A percentile compares a stretch with the other conserved stretches of the same genome.
These are phyloP conservation scores for Tetragonula carbonaria DNA, from an alignment of 2,888 invertebrate genomes.

Conservation along the genomic window DNA sequence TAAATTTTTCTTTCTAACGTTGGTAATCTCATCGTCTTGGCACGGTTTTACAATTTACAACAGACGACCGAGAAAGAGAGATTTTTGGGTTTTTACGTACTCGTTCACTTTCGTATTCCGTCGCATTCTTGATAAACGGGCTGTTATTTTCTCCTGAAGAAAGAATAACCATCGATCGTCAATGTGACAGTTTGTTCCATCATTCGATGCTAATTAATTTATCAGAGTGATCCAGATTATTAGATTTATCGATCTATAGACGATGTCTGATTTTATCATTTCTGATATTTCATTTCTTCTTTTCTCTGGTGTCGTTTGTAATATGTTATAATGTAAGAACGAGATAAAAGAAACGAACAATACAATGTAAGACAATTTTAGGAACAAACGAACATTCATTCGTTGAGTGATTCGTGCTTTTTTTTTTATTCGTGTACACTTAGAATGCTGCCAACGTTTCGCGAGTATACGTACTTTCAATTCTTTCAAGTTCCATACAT, in stretches of 20 bases:
- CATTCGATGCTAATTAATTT: not conserved
- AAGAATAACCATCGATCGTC: not conserved
- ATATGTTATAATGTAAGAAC: not conserved
- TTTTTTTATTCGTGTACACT: slow-evolving; percentile 31
- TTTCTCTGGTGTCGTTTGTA: not conserved
- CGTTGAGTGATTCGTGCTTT: slow-evolving; percentile 25
- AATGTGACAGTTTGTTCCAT: not conserved
- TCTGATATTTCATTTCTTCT: no score
- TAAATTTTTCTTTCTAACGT: slow-evolving; percentile 79
- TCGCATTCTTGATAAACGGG: not conserved
- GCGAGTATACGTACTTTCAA: not conserved
- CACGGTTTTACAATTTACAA: not conserved
- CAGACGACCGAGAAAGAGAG: not conserved
- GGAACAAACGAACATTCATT: slow-evolving; percentile 19
- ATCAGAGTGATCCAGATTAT: not conserved
- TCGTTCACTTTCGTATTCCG: not conserved
- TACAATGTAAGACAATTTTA: not conserved
- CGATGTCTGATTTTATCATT: not conserved
- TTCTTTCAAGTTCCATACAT: not conserved
- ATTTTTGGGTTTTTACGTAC: not conserved
- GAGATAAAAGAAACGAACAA: not conserved
- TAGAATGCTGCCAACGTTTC: slow-evolving; percentile 38
- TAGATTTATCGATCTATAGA: not conserved
- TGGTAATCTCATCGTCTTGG: not conserved
- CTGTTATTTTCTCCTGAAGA: not conserved